A percentile compares a stretch with the other conserved stretches of the same genome.
Evolutionary conservation across 2,113 vertebrate genomes (phyloP).

Genomic region (Drymodes brunneopygia): DNA sequence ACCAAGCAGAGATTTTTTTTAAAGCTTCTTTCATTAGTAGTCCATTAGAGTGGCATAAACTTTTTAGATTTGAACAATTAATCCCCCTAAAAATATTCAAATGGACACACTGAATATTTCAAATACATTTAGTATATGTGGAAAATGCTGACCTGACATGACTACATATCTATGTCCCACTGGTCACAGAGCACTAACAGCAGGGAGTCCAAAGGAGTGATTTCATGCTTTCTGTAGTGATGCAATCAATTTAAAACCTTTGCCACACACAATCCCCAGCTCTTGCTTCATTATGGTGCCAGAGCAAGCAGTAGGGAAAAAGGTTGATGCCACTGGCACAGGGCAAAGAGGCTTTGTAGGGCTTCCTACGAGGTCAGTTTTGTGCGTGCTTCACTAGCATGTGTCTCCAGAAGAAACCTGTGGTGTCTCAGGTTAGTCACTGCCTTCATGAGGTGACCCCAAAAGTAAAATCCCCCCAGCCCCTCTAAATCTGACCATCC

Average conservation of each 20-base stretch:
- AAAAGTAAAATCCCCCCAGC: background rate
- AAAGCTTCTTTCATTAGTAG: constrained; percentile 55
- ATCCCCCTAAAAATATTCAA: constrained; percentile 46
- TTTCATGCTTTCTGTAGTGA: background rate
- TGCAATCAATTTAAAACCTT: background rate
- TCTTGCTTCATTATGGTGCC: background rate
- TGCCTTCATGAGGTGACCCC: rapidly evolving
- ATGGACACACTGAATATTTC: constrained; percentile 19
- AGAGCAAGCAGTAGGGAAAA: background rate
- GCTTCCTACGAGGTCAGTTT: background rate
- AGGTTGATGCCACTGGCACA: background rate
- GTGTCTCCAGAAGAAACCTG: background rate
- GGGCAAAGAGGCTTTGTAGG: background rate
- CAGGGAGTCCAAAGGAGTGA: background rate
- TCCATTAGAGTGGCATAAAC: constrained; percentile 53
- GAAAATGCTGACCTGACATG: constrained; percentile 40
- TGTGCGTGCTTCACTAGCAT: rapidly evolving
- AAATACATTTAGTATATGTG: background rate
- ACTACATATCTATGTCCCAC: background rate
- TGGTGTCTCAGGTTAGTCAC: background rate
- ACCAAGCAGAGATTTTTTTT: background rate
- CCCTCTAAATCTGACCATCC: background rate
- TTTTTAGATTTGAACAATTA: constrained; percentile 49
- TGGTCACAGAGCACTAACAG: background rate
- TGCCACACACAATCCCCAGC: background rate